Base-by-base conservation (phyloP, 2,113 vertebrate species). In the Indicator maculatus region DNA sequence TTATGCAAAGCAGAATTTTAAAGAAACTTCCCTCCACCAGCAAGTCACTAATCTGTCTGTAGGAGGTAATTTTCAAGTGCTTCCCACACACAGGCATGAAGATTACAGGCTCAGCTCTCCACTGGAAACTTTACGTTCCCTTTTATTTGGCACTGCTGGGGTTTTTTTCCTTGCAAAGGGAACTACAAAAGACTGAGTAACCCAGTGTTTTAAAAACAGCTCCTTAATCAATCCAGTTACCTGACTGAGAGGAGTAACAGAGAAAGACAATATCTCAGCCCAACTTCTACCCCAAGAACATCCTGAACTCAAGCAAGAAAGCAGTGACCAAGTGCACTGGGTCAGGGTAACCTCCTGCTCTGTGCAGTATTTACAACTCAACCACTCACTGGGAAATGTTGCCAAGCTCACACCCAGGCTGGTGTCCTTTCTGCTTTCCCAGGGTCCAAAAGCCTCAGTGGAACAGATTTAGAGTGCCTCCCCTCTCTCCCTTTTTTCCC, bases 191-290 rank as follows among this genome's bases (percentile, higher is more conserved):
- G 87, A 79, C 92, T 96, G 93, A 93, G 86, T 96, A 97, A 95
- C 94, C 89, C 91, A 92, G 39, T 83, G 76, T 88, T 95, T 96
- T 90, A 92, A 97, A 98, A 97, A 96, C 95, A 97, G 79, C 63
- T 78, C 95, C 92, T 96, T 78, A 93, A 95, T 87, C 64, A 83
- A 78, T 89, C 90, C 59, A 89, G 78, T 93, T 91, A 95, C 87
- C 86, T 95, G 73, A 96, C 53, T 88, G 82, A 91, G 90, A 97
- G 93, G 67, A 96, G 82, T 91, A 97, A 94, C 90, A 87, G 75
- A 94, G 89, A 78, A 94, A 97, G 70, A 95, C 91, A 91, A 96
- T 41, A 76, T 73, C 94, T 93, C 90, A 80, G 88, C 66, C 52
- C 21, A 82, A 96, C 76, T 80, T 96, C 89, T 58, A 86, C 74